phyloP scores from a whole-genome alignment of 2,888 invertebrate species.

The Halictus ligatus region DNA sequence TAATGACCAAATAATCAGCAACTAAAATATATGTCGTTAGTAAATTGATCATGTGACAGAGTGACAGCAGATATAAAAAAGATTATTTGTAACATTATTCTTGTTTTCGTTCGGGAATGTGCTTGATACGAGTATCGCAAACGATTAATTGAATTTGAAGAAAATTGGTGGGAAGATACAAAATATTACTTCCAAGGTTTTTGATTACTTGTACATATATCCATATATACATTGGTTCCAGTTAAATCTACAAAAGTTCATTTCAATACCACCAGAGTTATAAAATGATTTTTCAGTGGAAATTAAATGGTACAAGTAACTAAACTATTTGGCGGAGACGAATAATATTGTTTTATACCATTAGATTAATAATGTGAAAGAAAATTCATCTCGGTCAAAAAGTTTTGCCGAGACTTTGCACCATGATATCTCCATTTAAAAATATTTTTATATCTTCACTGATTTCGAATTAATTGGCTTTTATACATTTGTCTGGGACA shows the following conservation, averaged over 20 bases:
- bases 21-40: conserved; percentile 74
- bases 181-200: conserved; percentile 53
- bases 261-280: background rate
- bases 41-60: conserved; percentile 69
- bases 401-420: background rate
- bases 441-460: background rate
- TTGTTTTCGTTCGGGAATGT: conserved; percentile 53
- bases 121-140: conserved; percentile 66
- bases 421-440: background rate
- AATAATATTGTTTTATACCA: background rate
- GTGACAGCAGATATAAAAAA: conserved; percentile 58
- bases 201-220: conserved; percentile 64
- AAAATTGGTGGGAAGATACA: conserved; percentile 48
- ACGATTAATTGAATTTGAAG: conserved; percentile 51
- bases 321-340: background rate
- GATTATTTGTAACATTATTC: conserved; percentile 43
- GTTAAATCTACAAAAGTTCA: background rate
- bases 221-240: background rate
- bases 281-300: background rate
- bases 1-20: conserved; percentile 77
- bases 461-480: background rate
- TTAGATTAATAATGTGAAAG: background rate
- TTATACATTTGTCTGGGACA: background rate
- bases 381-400: background rate
- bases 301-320: background rate